Evolutionary conservation across 1,140 invertebrate genomes (phyloP), one percentile per base, ranked within the genome.

Genomic region (Tetramorium simillimum): DNA sequence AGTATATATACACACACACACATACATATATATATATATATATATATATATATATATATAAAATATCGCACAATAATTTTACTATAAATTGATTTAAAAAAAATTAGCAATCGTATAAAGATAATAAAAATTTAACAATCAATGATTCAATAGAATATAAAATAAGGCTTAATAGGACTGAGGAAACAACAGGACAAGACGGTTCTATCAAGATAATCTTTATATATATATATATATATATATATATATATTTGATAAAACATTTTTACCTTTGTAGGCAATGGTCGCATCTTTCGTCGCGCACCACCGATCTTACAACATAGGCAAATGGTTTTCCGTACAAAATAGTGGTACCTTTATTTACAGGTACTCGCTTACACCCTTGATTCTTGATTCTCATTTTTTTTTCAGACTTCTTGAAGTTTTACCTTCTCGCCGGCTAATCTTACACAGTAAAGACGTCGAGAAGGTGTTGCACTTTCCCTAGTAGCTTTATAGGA

Each of bases 291-390:
- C 94, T 93, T 88, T 96, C 95, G 51, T 95, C 94, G 21, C 95
- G 94, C 86, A 95, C 95, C 88, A 95, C 95, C 0, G 95, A 96
- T 91, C 95, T 96, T 2, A 97, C 90, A 6, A 96, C 94, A 89
- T 95, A 96, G 7, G 95, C 96, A 92, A 96, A 97, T 3, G 96
- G 96, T 90, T 96, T 95, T 80, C 96, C 96, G 16, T 93, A 94
- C 56, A 96, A 92, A 40, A 96, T 94, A 10, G 94, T 92, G 51
- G 94, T 93, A 10, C 96, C 96, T 43, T 93, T 89, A 21, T 77
- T 86, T 51, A 95, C 65, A 43, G 51, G 56, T n/a, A 77, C 18
- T 2, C 46, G 40, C 24, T 65, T 88, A 72, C 51, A 78, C 10
- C 37, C 21, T 75, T 62, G 80, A 63, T 72, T 86, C 58, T 78